These are phyloP conservation scores for Eretmochelys imbricata DNA, from an alignment of 2,113 vertebrate species.

Conservation along the genomic window DNA sequence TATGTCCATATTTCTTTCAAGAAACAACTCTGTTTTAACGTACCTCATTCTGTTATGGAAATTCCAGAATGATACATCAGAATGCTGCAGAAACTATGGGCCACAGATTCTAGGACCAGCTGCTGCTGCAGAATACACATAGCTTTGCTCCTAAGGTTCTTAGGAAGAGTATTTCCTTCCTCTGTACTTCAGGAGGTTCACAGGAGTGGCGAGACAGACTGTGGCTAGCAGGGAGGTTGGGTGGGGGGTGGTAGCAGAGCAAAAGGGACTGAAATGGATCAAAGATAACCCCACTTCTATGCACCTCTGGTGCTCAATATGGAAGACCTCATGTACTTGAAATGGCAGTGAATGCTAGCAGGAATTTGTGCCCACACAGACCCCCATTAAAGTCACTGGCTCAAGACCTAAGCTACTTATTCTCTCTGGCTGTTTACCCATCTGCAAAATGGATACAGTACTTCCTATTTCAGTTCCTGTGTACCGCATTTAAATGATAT, in stretches of 20 bases:
- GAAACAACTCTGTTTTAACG: background rate
- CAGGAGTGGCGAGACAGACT: background rate
- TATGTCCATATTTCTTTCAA: background rate
- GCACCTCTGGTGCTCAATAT: accelerated
- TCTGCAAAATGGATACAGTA: background rate
- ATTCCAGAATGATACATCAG: accelerated
- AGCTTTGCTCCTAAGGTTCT: background rate
- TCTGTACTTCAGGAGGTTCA: background rate
- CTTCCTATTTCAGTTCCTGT: background rate
- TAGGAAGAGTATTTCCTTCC: background rate
- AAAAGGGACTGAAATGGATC: background rate
- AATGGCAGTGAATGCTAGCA: background rate
- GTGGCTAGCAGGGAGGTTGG: background rate
- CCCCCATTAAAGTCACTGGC: accelerated
- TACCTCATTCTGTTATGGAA: background rate
- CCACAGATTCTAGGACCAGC: background rate
- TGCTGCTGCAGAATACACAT: background rate
- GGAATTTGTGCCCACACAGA: background rate
- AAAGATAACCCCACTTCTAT: background rate
- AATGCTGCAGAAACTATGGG: background rate
- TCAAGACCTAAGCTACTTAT: background rate
- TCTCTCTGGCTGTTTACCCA: background rate
- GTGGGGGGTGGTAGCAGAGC: background rate
- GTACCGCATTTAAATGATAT: background rate
- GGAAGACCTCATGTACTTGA: background rate